phyloP scores from a whole-genome alignment of 2,797 vertebrate genomes.

The Sebastes diaconus region DNA sequence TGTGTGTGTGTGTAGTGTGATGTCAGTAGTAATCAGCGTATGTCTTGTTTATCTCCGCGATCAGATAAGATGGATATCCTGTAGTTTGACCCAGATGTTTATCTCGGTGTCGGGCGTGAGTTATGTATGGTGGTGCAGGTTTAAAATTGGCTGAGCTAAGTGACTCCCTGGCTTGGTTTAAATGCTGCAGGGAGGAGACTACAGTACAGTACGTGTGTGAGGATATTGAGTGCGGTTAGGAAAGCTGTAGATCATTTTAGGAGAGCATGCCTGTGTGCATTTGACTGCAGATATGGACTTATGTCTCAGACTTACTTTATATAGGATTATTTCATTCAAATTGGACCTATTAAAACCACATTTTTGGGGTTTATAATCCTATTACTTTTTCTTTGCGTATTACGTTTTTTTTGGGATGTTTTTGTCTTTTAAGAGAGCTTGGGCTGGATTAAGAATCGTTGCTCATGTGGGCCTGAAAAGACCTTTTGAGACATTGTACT shows the following conservation, averaged over 20 bases:
- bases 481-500: constrained; percentile 17
- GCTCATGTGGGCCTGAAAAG: background rate
- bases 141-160: constrained; percentile 58
- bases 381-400: background rate
- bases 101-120: constrained; percentile 58
- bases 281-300: background rate
- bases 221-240: constrained; percentile 1
- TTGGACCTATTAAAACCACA: background rate
- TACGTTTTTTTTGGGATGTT: constrained; percentile 21
- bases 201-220: background rate
- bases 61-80: constrained; percentile 65
- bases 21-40: constrained; percentile 44
- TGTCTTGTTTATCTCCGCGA: constrained; percentile 53
- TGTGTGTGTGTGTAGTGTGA: background rate
- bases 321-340: background rate
- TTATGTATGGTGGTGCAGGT: constrained; percentile 55
- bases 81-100: constrained; percentile 70
- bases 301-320: background rate
- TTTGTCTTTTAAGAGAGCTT: constrained; percentile 21
- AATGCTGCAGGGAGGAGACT: constrained; percentile 45
- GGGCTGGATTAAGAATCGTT: background rate
- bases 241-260: constrained; percentile 23
- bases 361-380: background rate
- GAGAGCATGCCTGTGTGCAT: background rate
- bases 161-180: constrained; percentile 47